Evolutionary conservation across 2,888 invertebrate species (phyloP).

Genomic region (Caenorhabditis becei): DNA sequence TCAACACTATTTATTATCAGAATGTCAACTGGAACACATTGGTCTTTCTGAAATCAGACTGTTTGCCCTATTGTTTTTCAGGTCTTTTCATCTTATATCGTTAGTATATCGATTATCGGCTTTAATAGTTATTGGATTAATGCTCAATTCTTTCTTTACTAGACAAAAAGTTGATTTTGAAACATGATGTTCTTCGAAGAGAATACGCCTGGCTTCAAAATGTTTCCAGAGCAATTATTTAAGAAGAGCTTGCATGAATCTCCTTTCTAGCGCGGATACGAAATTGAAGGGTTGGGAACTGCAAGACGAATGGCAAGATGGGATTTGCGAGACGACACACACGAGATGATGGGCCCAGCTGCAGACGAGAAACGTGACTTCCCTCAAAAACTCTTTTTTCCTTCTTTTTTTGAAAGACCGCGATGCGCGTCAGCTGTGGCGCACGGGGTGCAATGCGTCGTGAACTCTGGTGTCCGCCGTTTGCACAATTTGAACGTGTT

Average conservation of each 20-base stretch:
- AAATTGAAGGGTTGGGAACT: background rate
- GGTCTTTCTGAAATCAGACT: no score
- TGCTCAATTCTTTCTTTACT: no score
- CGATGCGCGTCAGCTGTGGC: constrained; percentile 16
- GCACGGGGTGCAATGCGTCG: constrained; percentile 2
- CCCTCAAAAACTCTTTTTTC: constrained; percentile 20
- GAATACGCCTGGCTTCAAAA: no score
- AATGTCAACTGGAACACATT: no score
- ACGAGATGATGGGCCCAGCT: background rate
- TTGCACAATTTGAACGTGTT: constrained; percentile 16
- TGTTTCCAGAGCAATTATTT: no score
- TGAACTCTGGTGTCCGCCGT: background rate
- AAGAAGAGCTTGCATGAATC: background rate
- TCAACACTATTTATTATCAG: no score
- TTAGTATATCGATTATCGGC: no score
- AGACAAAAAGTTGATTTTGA: no score
- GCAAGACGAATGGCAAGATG: background rate
- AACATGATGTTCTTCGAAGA: no score
- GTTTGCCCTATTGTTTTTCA: no score
- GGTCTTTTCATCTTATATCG: no score
- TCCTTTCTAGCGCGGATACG: background rate
- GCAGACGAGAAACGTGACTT: constrained; percentile 24
- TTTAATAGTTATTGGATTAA: no score
- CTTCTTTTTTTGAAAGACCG: constrained; percentile 30
- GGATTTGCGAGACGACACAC: constrained; percentile 6